Evolutionary conservation across 64 coral and sea anemone species (phyloP).

Genomic region (Montipora capricornis): DNA sequence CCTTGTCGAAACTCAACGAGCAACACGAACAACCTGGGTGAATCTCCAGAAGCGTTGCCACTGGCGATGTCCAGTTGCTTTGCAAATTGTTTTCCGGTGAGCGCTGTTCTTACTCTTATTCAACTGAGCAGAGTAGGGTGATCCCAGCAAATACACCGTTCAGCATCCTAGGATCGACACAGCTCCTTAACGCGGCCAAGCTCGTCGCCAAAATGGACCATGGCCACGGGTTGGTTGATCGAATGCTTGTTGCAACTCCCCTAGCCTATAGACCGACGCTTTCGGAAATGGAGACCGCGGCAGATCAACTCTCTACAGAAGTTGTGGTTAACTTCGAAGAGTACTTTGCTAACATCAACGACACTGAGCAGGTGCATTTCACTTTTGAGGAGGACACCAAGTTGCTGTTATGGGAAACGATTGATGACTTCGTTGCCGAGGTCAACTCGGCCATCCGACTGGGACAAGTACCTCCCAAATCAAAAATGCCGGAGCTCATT

Average conservation of each 20-base stretch:
- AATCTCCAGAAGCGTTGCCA: conserved; percentile 26
- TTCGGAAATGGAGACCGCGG: too few species aligned
- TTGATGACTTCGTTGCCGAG: conserved; percentile 14
- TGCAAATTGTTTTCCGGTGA: conserved; percentile 53
- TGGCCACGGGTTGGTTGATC: conserved; percentile 35
- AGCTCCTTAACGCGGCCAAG: conserved; percentile 31
- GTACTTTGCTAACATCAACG: too few species aligned
- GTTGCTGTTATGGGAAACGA: conserved; percentile 18
- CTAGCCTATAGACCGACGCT: conserved; percentile 8
- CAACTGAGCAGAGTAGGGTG: neutral
- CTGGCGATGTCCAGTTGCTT: neutral
- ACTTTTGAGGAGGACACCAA: neutral
- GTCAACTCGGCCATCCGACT: conserved; percentile 63
- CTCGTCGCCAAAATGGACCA: conserved; percentile 41
- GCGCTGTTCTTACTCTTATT: conserved; percentile 6
- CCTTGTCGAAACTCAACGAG: neutral
- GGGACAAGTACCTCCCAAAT: conserved; percentile 52
- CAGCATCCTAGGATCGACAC: conserved; percentile 40
- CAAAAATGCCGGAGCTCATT: conserved; percentile 54
- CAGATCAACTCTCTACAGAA: too few species aligned
- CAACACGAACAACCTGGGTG: conserved; percentile 40
- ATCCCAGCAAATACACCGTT: conserved; percentile 14
- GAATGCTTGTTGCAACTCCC: conserved; percentile 19
- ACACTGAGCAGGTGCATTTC: too few species aligned
- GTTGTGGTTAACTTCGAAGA: too few species aligned